Base-by-base conservation (phyloP, 2,113 vertebrate species). In the Rallus limicola region DNA sequence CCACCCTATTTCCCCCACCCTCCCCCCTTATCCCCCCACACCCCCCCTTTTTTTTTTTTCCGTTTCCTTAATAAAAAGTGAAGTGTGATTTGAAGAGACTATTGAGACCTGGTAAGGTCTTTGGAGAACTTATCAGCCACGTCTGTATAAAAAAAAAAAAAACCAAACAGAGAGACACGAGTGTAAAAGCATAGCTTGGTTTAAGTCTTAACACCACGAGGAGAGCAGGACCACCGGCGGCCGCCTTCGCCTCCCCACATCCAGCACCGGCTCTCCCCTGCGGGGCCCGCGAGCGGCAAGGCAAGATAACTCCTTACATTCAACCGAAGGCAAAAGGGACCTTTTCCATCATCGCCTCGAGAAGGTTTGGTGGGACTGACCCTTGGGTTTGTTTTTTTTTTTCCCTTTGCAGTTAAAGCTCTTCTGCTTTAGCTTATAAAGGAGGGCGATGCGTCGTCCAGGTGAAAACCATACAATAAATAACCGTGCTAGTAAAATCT, bases 101-200 rank as follows among this genome's bases (percentile, higher is more conserved):
- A 96, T 50, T 81, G 84, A 97, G 98, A 97, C 96, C 88, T 18
- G 58, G 50, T 44, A 64, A 95, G 94, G 59, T 93, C 96, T 95
- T 88, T 1, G 7, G 72, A 96, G 88, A 94, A 95, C 93, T 95
- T 97, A 96, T 77, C 34, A 36, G 97, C 92, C 97, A 96, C 15
- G 16, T 96, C 93, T 96, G 86, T 97, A 97, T 97, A 96, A 97
- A 98, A 92, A 87, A 86, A 50, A 53, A 44, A 42, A 17, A 42
- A 42, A 42, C 13, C 53, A 96, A 46, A 46, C 44, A 46, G 44
- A 97, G 96, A 97, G 93, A 97, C 95, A 94, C 89, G 48, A 96
- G 93, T 95, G 96, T 97, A 79, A 97, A 98, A 98, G 98, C 98
- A 75, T 77, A 98, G 96, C 97, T 96, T 94, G 95, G 95, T 94